Evolutionary conservation across 2,888 invertebrate genomes (phyloP), one percentile per base, ranked within the genome.

Genomic region (Ophion costatus): DNA sequence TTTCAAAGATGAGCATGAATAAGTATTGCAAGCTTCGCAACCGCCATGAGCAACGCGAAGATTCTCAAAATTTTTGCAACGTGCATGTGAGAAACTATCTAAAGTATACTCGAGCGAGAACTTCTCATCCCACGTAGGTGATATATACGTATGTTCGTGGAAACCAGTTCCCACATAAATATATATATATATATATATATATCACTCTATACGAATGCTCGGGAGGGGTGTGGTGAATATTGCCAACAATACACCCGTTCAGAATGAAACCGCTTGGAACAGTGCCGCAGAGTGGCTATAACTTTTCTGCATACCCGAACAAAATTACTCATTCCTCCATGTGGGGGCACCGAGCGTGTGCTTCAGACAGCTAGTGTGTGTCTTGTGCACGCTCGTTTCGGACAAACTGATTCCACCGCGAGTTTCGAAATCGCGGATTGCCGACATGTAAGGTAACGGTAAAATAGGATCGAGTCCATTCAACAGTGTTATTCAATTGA

Each of bases 1-100:
- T 88, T 87, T 85, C 80, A 85, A 80, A 81, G 84, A 84, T 80
- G 74, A 86, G 82, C 83, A 88, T 88, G 82, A 88, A 88, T 88
- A 87, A 87, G 82, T 84, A 82, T 82, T 75, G 84, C 74, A 81
- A 79, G 69, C 66, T 79, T 51, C 61, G 61, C 79, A 80, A 75
- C 75, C 71, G 59, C 66, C 56, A 29, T 22, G 71, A 64, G 76
- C 63, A 20, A 70, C 78, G 74, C 51, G 51, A 78, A 84, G 74
- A 76, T 82, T 76, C 82, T 74, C 61, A 56, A 71, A 75, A 71
- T 76, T 71, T 85, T 63, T 20, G 56, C 61, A 57, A 14, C 5
- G 56, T 59, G 42, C 10, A 17, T 56, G 75, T 59, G 56, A 57
- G 75, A 79, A 56, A 79, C 45, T 64, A 63, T 66, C 33, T 42